Evolutionary conservation across 2,797 vertebrate genomes (phyloP).

Genomic region (Crossoptilon crossoptilon): DNA sequence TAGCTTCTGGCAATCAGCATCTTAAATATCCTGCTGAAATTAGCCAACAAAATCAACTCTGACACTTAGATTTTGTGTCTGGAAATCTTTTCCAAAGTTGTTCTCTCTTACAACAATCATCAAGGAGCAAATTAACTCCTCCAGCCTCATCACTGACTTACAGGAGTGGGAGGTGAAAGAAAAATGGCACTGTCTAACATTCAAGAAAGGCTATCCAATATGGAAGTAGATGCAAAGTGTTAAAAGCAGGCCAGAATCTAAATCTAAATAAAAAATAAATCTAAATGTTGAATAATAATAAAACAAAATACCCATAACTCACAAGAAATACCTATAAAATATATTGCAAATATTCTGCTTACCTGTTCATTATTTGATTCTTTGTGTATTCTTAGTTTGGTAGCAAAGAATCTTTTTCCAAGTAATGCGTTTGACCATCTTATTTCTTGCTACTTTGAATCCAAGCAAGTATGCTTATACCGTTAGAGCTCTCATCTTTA

Average conservation of each 20-base stretch:
- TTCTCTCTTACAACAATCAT: not conserved
- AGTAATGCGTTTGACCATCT: not conserved
- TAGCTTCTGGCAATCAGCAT: not conserved
- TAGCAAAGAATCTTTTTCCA: not conserved
- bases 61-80: not conserved
- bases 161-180: not conserved
- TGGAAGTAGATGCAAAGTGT: not conserved
- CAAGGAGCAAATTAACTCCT: not conserved
- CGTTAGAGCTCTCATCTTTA: not conserved
- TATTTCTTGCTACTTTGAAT: not conserved
- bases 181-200: not conserved
- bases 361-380: not conserved
- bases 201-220: not conserved
- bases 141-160: not conserved
- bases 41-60: not conserved
- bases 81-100: not conserved
- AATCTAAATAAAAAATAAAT: not conserved
- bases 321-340: not conserved
- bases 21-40: conserved; percentile 22
- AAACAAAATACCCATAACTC: not conserved
- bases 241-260: not conserved
- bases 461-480: not conserved
- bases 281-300: not conserved
- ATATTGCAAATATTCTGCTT: not conserved
- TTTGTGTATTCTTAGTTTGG: not conserved